These are phyloP conservation scores for Spodoptera picta DNA, from an alignment of 2,888 invertebrate genomes.

Conservation along the genomic window DNA sequence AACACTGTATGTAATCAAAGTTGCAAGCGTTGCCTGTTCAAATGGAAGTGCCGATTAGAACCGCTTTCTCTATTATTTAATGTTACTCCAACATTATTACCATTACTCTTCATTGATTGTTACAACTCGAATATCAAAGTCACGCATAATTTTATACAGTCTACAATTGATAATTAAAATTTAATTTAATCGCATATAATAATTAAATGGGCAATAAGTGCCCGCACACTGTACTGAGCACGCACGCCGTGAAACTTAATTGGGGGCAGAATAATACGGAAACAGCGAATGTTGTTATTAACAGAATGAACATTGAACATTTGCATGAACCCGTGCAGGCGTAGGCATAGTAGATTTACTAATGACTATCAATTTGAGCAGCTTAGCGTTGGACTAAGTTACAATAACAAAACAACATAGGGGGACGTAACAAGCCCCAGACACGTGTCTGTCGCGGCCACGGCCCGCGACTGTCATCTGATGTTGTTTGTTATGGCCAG, in stretches of 20 bases:
- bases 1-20: slow-evolving; percentile 12
- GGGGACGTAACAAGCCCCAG: background rate
- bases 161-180: background rate
- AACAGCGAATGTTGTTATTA: slow-evolving; percentile 19
- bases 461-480: background rate
- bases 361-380: slow-evolving; percentile 29
- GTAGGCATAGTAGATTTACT: slow-evolving; percentile 6
- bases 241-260: slow-evolving; percentile 24
- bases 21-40: slow-evolving; percentile 8
- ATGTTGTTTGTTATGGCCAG: background rate
- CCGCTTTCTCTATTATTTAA: background rate
- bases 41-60: background rate
- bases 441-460: background rate
- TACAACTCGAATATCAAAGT: no score
- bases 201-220: slow-evolving; percentile 6
- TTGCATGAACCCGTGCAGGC: background rate
- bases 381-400: slow-evolving; percentile 21
- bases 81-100: no score
- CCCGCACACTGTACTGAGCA: slow-evolving; percentile 14
- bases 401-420: slow-evolving; percentile 13
- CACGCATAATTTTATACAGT: no score
- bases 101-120: no score
- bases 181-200: slow-evolving; percentile 1
- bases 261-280: slow-evolving; percentile 4
- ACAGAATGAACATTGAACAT: slow-evolving; percentile 6